These are phyloP conservation scores for Lateolabrax maculatus DNA, from an alignment of 2,797 vertebrate species.

Conservation along the genomic window DNA sequence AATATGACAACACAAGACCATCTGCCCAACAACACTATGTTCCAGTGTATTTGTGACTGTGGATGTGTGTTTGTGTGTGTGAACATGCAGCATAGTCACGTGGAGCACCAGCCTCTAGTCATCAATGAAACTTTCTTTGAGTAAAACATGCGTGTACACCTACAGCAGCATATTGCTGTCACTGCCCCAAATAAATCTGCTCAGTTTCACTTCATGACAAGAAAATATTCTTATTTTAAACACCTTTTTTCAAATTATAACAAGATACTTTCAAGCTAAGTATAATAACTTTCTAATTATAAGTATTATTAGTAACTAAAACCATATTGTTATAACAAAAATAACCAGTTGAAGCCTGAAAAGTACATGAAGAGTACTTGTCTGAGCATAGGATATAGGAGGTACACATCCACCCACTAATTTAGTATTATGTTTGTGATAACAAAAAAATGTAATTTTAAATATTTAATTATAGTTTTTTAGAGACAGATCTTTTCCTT, in stretches of 20 bases:
- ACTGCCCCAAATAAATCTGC: neutral
- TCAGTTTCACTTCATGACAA: neutral
- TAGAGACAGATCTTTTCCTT: too few species aligned
- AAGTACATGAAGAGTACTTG: neutral
- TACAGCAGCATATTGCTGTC: too few species aligned
- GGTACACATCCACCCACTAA: too few species aligned
- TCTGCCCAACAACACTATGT: constrained; percentile 55
- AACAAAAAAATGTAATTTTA: too few species aligned
- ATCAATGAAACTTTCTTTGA: constrained; percentile 6
- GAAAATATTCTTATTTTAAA: neutral
- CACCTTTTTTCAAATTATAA: neutral
- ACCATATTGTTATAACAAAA: neutral
- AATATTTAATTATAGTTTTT: too few species aligned
- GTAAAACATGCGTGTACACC: neutral
- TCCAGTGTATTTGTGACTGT: neutral
- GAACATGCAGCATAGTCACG: constrained; percentile 48
- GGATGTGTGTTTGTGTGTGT: constrained; percentile 14
- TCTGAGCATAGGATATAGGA: neutral
- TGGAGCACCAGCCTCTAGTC: constrained; percentile 7
- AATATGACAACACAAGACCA: constrained; percentile 50
- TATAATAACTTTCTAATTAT: neutral
- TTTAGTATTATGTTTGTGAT: too few species aligned
- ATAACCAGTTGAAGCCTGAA: neutral
- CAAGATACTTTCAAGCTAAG: neutral
- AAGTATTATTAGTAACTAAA: neutral